Evolutionary conservation across 2,113 vertebrate genomes (phyloP).

Genomic region (Tetrax tetrax): DNA sequence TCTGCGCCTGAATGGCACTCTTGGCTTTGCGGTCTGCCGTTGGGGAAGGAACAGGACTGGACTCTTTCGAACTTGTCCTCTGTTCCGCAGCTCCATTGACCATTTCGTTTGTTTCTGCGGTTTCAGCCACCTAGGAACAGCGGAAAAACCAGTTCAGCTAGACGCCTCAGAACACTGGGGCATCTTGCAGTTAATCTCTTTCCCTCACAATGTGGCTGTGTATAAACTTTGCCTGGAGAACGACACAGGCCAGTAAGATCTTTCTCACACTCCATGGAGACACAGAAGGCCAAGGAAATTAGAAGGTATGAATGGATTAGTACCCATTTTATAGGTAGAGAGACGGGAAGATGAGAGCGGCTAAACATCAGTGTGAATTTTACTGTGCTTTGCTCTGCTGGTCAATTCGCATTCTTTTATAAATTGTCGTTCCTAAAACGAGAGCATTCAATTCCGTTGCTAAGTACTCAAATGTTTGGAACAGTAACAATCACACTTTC

Average conservation of each 20-base stretch:
- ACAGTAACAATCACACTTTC: slow-evolving; percentile 78
- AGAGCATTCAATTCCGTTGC: slow-evolving; percentile 54
- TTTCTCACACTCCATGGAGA: slow-evolving; percentile 72
- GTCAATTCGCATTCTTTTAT: slow-evolving; percentile 65
- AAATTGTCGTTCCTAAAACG: slow-evolving; percentile 51
- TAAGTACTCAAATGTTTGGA: slow-evolving; percentile 67
- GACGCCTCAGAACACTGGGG: background rate
- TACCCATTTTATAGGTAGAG: slow-evolving; percentile 68
- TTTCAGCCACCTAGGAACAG: slow-evolving; percentile 82
- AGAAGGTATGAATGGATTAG: slow-evolving; percentile 82
- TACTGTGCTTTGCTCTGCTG: slow-evolving; percentile 78
- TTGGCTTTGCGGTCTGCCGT: slow-evolving; percentile 84
- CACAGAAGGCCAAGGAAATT: slow-evolving; percentile 78
- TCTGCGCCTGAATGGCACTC: slow-evolving; percentile 80
- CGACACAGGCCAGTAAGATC: slow-evolving; percentile 76
- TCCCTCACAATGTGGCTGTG: slow-evolving; percentile 74
- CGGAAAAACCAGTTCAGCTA: slow-evolving; percentile 3
- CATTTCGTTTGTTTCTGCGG: slow-evolving; percentile 80
- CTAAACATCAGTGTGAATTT: slow-evolving; percentile 76
- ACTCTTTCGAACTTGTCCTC: slow-evolving; percentile 90
- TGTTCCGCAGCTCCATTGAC: slow-evolving; percentile 91
- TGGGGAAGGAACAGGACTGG: slow-evolving; percentile 88
- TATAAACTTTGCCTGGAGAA: slow-evolving; percentile 78
- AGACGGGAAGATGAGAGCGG: slow-evolving; percentile 55
- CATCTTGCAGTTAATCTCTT: slow-evolving; percentile 53